These are phyloP conservation scores for Apostichopus parvimensis DNA, from an alignment of 35 echinoderm and acorn worm genomes.

Conservation along the genomic window DNA sequence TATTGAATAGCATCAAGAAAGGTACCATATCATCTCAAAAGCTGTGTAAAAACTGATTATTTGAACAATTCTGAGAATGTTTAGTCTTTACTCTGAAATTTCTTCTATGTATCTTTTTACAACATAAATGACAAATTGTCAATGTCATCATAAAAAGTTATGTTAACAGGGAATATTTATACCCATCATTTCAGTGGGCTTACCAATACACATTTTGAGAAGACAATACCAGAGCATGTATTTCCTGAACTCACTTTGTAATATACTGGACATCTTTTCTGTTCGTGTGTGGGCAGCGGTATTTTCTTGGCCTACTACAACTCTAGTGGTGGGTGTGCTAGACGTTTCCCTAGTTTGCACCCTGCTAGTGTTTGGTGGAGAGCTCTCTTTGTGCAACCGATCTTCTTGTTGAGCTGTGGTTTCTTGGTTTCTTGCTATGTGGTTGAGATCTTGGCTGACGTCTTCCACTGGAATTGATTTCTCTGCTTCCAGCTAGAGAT, in stretches of 20 bases:
- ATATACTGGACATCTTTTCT: slow-evolving; percentile 51
- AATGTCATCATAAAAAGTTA: too few species aligned
- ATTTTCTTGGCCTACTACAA: slow-evolving; percentile 26
- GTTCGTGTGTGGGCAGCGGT: slow-evolving; percentile 56
- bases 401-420: background rate
- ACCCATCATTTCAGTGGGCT: too few species aligned
- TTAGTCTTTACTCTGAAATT: too few species aligned
- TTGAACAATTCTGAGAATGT: too few species aligned
- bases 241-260: slow-evolving; percentile 33
- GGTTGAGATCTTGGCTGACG: background rate
- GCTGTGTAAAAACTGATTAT: too few species aligned
- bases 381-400: background rate
- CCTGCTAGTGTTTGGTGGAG: background rate
- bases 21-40: too few species aligned
- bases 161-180: too few species aligned
- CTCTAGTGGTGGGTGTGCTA: slow-evolving; percentile 24
- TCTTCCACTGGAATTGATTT: background rate
- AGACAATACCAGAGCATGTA: background rate
- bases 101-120: too few species aligned
- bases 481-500: background rate
- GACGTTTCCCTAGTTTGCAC: slow-evolving; percentile 5
- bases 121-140: too few species aligned
- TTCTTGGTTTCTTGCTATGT: slow-evolving; percentile 5
- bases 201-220: too few species aligned
- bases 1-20: too few species aligned